A percentile compares a stretch with the other conserved stretches of the same genome.
These are phyloP conservation scores for Dryoscopus gambensis DNA, from an alignment of 2,113 vertebrate genomes.

Conservation along the genomic window DNA sequence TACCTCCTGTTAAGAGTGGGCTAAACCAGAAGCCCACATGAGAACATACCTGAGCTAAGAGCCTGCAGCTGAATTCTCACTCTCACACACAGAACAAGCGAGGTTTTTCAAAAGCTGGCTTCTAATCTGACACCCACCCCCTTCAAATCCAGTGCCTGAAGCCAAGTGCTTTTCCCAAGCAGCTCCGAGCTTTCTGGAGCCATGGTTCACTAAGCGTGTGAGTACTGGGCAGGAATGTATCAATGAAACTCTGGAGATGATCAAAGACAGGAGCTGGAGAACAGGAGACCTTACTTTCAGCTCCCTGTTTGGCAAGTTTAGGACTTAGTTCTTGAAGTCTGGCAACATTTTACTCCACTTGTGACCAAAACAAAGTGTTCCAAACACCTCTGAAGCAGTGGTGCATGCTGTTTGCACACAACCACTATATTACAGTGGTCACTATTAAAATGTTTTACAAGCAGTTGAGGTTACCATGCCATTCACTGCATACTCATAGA, in stretches of 20 bases:
- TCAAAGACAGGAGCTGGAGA: neutral
- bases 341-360: neutral
- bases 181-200: neutral
- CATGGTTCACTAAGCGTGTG: neutral
- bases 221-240: neutral
- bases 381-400: neutral
- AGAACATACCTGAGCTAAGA: constrained; percentile 32
- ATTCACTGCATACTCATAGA: neutral
- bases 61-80: constrained; percentile 23
- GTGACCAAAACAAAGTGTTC: neutral
- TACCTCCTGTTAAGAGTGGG: neutral
- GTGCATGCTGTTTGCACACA: constrained; percentile 38
- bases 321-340: neutral
- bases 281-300: neutral
- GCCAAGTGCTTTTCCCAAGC: constrained; percentile 36
- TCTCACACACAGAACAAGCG: neutral
- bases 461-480: constrained; percentile 25
- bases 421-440: constrained; percentile 27
- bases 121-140: neutral
- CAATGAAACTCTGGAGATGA: constrained; percentile 20
- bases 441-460: constrained; percentile 52
- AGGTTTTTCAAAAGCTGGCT: constrained; percentile 8
- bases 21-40: constrained; percentile 15
- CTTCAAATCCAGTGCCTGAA: neutral
- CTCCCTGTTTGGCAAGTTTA: neutral